These are phyloP conservation scores for Stenolophus ochropezus DNA, from an alignment of 2,888 invertebrate genomes.

Conservation along the genomic window DNA sequence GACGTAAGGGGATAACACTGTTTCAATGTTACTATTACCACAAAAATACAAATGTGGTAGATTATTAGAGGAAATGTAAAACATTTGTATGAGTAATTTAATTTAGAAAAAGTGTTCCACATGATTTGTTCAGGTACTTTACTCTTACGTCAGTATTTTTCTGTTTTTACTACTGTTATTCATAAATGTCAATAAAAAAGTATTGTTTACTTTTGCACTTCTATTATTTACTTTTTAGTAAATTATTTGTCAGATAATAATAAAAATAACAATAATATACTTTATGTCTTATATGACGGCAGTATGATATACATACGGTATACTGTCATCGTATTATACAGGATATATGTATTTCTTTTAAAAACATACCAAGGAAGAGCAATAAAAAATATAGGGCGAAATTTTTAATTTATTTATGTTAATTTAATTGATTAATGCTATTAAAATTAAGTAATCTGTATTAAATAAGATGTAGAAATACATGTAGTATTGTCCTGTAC, in stretches of 20 bases:
- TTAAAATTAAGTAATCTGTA: too few species aligned
- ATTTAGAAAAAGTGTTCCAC: background rate
- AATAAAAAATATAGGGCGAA: too few species aligned
- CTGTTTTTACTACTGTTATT: background rate
- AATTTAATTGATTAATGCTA: too few species aligned
- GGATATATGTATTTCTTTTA: too few species aligned
- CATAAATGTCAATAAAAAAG: background rate
- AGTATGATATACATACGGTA: background rate
- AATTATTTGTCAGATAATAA: background rate
- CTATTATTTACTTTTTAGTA: background rate
- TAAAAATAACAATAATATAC: too few species aligned
- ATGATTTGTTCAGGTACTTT: background rate
- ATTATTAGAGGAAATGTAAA: background rate
- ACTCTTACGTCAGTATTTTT: background rate
- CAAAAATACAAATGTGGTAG: background rate
- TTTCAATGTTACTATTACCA: background rate
- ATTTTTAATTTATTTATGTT: too few species aligned
- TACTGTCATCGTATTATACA: too few species aligned
- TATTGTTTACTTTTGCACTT: background rate
- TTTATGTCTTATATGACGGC: too few species aligned
- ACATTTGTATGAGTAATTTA: background rate
- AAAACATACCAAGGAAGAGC: too few species aligned
- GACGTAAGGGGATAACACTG: slow-evolving; percentile 12
- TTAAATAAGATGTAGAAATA: too few species aligned
- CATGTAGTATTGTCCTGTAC: too few species aligned